phyloP scores from a whole-genome alignment of 1,140 invertebrate species.

The Condylostylus longicornis region DNA sequence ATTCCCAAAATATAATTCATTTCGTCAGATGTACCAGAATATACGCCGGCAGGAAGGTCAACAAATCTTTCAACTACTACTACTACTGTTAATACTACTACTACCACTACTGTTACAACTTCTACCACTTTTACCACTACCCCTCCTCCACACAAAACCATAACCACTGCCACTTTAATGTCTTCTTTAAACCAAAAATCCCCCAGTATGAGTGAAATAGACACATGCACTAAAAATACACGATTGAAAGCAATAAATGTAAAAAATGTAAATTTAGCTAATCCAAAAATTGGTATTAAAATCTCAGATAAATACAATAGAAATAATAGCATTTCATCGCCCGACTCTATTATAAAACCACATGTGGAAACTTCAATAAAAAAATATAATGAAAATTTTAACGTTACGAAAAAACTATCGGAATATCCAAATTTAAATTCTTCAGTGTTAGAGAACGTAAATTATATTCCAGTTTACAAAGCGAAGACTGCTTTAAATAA shows the following conservation, averaged over 20 bases:
- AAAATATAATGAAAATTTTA: too few species aligned
- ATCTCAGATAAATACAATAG: too few species aligned
- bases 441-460: too few species aligned
- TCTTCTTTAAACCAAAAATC: background rate
- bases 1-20: too few species aligned
- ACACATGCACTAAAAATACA: background rate
- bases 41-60: conserved; percentile 32
- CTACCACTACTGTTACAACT: conserved; percentile 10
- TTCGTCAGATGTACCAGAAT: conserved; percentile 27
- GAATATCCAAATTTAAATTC: too few species aligned
- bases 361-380: too few species aligned
- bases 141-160: conserved; percentile 6
- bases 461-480: too few species aligned
- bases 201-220: background rate
- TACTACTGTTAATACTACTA: conserved; percentile 1
- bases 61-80: conserved; percentile 12
- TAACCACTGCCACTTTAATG: conserved; percentile 7
- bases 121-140: conserved; percentile 10
- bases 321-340: too few species aligned
- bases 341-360: too few species aligned
- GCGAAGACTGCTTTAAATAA: too few species aligned
- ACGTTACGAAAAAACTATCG: too few species aligned
- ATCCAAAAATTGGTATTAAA: too few species aligned
- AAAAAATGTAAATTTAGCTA: background rate
- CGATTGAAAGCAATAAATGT: background rate